These are phyloP conservation scores for Peribatodes rhomboidaria DNA, from an alignment of 2,888 invertebrate species.

Conservation along the genomic window DNA sequence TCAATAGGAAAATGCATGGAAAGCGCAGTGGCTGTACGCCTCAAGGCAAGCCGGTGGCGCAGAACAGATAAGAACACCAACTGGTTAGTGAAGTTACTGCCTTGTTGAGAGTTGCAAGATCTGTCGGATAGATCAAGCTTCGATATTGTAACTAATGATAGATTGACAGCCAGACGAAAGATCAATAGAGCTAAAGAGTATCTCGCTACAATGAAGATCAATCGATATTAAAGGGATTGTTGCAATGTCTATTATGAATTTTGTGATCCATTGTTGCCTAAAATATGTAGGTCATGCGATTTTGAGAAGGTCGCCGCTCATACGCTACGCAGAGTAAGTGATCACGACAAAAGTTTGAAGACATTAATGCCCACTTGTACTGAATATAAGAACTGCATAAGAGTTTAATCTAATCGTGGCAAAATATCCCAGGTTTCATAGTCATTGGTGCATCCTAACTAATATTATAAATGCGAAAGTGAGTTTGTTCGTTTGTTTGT, in stretches of 20 bases:
- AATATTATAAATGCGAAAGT: too few relatives aligned
- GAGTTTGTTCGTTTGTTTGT: too few relatives aligned
- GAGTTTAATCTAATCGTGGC: too few relatives aligned
- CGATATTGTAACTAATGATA: not conserved
- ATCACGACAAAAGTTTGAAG: too few relatives aligned
- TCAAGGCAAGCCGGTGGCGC: conserved; percentile 11
- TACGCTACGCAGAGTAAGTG: too few relatives aligned
- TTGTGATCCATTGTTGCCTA: not conserved
- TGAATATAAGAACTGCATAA: too few relatives aligned
- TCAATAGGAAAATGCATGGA: conserved; percentile 10
- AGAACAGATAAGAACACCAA: conserved; percentile 4
- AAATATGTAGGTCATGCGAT: not conserved
- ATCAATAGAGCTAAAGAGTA: not conserved
- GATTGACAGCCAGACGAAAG: conserved; percentile 4
- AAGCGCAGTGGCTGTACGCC: conserved; percentile 1
- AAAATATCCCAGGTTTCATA: too few relatives aligned
- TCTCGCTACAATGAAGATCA: not conserved
- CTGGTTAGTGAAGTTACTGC: not conserved
- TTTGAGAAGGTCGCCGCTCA: not conserved
- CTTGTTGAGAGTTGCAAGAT: conserved; percentile 3
- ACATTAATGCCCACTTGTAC: too few relatives aligned
- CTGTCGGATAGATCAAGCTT: conserved; percentile 1
- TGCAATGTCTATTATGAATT: not conserved
- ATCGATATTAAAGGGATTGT: not conserved
- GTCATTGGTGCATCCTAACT: too few relatives aligned